Conservation (phyloP, 2,797 vertebrate species). For the Arctocebus calabarensis region DNA sequence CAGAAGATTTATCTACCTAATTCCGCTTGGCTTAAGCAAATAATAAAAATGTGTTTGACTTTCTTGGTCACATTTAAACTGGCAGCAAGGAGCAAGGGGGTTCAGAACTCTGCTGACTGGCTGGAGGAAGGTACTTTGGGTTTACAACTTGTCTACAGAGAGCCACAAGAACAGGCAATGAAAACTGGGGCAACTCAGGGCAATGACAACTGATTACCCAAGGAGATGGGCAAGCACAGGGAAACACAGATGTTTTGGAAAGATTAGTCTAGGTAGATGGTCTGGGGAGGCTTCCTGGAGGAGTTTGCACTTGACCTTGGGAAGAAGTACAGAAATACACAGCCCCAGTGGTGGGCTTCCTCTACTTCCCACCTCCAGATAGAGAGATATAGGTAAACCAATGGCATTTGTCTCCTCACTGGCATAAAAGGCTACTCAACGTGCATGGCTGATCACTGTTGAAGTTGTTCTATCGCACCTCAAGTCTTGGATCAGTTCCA, state of each 20-base stretch:
- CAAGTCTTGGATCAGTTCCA: background rate
- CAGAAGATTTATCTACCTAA: constrained; percentile 75
- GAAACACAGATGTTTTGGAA: background rate
- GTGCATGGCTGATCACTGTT: too few species aligned
- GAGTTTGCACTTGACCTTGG: background rate
- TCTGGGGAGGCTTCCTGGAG: background rate
- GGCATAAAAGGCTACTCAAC: background rate
- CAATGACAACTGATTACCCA: background rate
- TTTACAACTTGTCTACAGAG: background rate
- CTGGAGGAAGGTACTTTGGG: constrained; percentile 28
- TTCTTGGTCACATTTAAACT: constrained; percentile 62
- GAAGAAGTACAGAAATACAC: background rate
- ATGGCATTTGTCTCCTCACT: background rate
- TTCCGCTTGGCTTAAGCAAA: constrained; percentile 67
- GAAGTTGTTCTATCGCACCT: background rate
- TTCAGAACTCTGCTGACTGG: background rate
- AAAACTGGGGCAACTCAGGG: too few species aligned
- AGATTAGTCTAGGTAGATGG: background rate
- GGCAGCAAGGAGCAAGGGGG: constrained; percentile 8
- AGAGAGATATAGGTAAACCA: background rate
- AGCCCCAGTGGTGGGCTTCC: background rate
- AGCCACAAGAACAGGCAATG: background rate
- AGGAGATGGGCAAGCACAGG: background rate
- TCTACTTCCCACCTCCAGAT: background rate
- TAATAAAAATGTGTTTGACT: constrained; percentile 68